phyloP scores from a whole-genome alignment of 1,140 invertebrate genomes.

The Macrosteles quadrilineatus region DNA sequence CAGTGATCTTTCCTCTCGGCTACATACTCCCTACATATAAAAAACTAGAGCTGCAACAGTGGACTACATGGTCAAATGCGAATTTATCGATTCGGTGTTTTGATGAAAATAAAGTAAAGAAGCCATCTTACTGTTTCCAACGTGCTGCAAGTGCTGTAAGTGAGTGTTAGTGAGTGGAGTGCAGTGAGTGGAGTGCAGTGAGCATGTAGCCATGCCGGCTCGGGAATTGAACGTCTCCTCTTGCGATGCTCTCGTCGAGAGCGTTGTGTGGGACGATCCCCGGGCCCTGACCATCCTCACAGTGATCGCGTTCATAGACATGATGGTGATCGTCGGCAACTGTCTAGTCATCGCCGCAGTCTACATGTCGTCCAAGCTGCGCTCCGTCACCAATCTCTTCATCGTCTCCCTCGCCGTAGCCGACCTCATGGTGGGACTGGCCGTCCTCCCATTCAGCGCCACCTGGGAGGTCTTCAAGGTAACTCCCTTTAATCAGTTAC shows the following conservation, averaged over 20 bases:
- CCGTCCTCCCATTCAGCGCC: slow-evolving; percentile 88
- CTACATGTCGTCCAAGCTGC: slow-evolving; percentile 80
- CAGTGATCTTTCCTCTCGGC: not conserved
- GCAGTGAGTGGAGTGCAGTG: not conserved
- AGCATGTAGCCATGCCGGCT: slow-evolving; percentile 5
- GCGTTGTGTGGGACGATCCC: slow-evolving; percentile 76
- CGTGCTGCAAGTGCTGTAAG: not conserved
- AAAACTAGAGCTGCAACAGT: not conserved
- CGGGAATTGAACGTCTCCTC: slow-evolving; percentile 28
- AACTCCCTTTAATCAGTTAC: too few species aligned
- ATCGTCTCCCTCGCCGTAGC: slow-evolving; percentile 92
- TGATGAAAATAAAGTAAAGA: slow-evolving; percentile 5
- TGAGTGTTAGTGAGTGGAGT: not conserved
- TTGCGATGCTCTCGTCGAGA: slow-evolving; percentile 49
- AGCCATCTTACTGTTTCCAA: not conserved
- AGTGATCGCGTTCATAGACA: slow-evolving; percentile 77
- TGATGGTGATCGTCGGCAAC: slow-evolving; percentile 87
- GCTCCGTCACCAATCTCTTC: slow-evolving; percentile 93
- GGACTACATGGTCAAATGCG: not conserved
- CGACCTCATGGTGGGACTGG: slow-evolving; percentile 87
- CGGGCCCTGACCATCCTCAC: slow-evolving; percentile 70
- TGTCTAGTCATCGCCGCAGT: slow-evolving; percentile 90
- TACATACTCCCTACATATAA: too few species aligned
- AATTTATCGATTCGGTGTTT: slow-evolving; percentile 3
- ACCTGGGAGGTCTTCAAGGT: slow-evolving; percentile 88